Evolutionary conservation across 2,797 vertebrate genomes (phyloP).

Genomic region (Oceanodroma leucorhoa): DNA sequence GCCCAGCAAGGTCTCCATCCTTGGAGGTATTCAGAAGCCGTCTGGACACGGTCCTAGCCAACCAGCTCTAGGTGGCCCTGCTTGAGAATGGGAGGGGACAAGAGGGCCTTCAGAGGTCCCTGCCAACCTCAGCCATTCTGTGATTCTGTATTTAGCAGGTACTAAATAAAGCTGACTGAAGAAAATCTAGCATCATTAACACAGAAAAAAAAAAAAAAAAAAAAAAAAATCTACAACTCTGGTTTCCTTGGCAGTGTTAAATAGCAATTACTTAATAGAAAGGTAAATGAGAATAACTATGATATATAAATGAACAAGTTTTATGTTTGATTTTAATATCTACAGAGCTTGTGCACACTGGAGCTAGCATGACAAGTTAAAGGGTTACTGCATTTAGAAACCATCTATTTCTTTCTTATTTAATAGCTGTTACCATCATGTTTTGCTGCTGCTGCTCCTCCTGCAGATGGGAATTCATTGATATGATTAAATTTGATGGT

Average conservation of each 20-base stretch:
- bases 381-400: slow-evolving; percentile 39
- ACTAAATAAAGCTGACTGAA: background rate
- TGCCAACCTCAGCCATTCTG: background rate
- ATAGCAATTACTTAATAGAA: background rate
- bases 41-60: background rate
- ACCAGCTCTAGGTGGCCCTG: background rate
- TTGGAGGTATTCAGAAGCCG: background rate
- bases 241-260: background rate
- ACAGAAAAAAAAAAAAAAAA: background rate
- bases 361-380: background rate
- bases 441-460: slow-evolving; percentile 68
- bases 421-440: slow-evolving; percentile 67
- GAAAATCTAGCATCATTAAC: background rate
- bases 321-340: background rate
- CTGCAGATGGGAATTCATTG: slow-evolving; percentile 83
- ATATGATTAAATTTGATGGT: slow-evolving; percentile 94
- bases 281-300: background rate
- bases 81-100: background rate
- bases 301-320: background rate
- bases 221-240: background rate
- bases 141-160: background rate
- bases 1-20: background rate
- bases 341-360: background rate
- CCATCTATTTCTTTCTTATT: slow-evolving; percentile 44
- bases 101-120: background rate